A percentile compares a stretch with the other conserved stretches of the same genome.
These are phyloP conservation scores for Hepsetus odoe DNA, from an alignment of 2,113 vertebrate genomes.

Conservation along the genomic window DNA sequence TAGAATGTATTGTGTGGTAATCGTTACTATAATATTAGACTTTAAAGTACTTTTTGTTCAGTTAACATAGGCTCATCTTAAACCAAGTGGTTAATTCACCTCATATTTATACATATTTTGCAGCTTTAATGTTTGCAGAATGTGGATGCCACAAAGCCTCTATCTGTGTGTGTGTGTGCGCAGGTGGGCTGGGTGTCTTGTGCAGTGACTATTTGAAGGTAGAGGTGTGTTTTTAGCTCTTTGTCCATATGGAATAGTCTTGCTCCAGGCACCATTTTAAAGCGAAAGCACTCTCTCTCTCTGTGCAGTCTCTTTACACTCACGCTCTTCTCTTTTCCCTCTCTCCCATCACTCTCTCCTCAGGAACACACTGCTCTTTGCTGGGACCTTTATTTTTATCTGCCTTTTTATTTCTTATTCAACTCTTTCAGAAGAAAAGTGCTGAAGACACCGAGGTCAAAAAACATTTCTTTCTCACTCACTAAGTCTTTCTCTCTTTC, in stretches of 20 bases:
- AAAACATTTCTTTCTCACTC: background rate
- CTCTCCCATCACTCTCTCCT: background rate
- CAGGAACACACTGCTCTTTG: constrained; percentile 11
- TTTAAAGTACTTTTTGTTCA: too few relatives aligned
- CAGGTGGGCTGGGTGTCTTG: background rate
- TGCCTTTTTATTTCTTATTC: constrained; percentile 17
- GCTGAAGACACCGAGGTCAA: constrained; percentile 5
- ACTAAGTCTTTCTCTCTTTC: background rate
- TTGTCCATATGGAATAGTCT: constrained; percentile 21
- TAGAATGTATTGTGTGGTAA: too few relatives aligned
- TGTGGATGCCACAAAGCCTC: background rate
- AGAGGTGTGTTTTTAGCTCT: background rate
- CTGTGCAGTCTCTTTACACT: constrained; percentile 1
- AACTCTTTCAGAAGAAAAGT: background rate
- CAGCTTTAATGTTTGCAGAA: background rate
- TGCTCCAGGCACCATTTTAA: constrained; percentile 11
- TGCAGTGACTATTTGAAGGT: background rate
- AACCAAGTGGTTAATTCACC: too few relatives aligned
- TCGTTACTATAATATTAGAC: too few relatives aligned
- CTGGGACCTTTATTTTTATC: constrained; percentile 6
- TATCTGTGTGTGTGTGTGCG: background rate
- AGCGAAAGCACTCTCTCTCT: constrained; percentile 18
- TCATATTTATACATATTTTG: too few relatives aligned
- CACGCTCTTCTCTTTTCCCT: background rate
- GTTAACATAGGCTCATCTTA: too few relatives aligned